Evolutionary conservation across 2,888 invertebrate genomes (phyloP).

Genomic region (Aspidiotus destructor): DNA sequence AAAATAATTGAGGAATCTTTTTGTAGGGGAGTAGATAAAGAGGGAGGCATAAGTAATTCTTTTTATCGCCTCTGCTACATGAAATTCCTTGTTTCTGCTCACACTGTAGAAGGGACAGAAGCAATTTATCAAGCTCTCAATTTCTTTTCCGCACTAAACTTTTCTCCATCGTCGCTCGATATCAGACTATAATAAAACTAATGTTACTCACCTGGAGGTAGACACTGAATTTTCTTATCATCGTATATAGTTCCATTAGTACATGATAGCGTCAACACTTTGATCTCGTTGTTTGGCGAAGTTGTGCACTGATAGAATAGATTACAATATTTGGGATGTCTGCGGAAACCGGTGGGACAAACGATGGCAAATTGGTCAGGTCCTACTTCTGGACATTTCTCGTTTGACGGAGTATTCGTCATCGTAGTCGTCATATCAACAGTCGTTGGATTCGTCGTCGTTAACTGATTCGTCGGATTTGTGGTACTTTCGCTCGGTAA

Average conservation of each 20-base stretch:
- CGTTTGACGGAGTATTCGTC: constrained; percentile 34
- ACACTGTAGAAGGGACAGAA: background rate
- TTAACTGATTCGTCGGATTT: constrained; percentile 14
- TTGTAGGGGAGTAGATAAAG: too few relatives aligned
- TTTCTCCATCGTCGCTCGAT: constrained; percentile 1
- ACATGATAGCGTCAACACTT: constrained; percentile 63
- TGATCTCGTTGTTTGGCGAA: constrained; percentile 55
- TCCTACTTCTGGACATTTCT: constrained; percentile 49
- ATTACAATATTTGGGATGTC: constrained; percentile 74
- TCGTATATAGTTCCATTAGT: constrained; percentile 68
- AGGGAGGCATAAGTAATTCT: too few relatives aligned
- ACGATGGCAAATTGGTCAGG: constrained; percentile 61
- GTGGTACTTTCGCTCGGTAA: constrained; percentile 23
- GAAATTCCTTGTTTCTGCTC: too few relatives aligned
- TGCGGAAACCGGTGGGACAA: constrained; percentile 71
- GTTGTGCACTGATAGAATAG: constrained; percentile 74
- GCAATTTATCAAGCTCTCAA: background rate
- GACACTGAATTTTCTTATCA: constrained; percentile 60
- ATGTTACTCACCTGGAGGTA: constrained; percentile 47
- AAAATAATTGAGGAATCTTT: too few relatives aligned
- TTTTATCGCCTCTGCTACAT: too few relatives aligned
- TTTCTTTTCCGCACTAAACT: background rate
- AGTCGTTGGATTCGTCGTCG: constrained; percentile 22
- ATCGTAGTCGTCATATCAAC: constrained; percentile 34
- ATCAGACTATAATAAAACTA: background rate